Conservation (phyloP, 2,888 invertebrate species). For the Lacanobia oleracea region DNA sequence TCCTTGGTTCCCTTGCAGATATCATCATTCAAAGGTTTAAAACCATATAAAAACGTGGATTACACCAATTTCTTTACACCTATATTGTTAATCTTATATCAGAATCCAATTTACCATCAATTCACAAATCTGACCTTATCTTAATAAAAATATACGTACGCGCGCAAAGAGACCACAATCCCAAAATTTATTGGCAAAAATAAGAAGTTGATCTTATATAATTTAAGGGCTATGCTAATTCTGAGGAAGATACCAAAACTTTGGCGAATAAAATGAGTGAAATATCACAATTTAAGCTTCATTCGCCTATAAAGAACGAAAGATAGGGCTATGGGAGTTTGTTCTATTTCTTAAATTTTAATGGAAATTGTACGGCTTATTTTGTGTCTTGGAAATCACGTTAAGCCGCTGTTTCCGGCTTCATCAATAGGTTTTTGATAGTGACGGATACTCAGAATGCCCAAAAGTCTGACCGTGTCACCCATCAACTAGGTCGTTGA, state of each 20-base stretch:
- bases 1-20: too few relatives aligned
- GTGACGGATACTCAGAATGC: neutral
- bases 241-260: slow-evolving; percentile 59
- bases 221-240: slow-evolving; percentile 67
- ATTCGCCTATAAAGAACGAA: slow-evolving; percentile 60
- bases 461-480: too few relatives aligned
- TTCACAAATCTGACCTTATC: slow-evolving; percentile 42
- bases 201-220: slow-evolving; percentile 63
- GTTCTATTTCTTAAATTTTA: slow-evolving; percentile 68
- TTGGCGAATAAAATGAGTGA: slow-evolving; percentile 67
- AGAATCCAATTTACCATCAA: slow-evolving; percentile 51
- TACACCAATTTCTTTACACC: neutral
- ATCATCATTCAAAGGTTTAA: too few relatives aligned
- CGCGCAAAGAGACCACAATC: slow-evolving; percentile 34
- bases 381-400: neutral
- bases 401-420: neutral
- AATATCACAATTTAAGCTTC: slow-evolving; percentile 69
- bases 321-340: slow-evolving; percentile 58
- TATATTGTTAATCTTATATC: neutral
- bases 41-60: neutral
- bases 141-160: slow-evolving; percentile 42
- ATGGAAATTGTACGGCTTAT: slow-evolving; percentile 47
- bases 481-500: too few relatives aligned
- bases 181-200: slow-evolving; percentile 67
- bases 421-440: neutral